phyloP scores from a whole-genome alignment of 2,113 vertebrate species.

The Galeopterus variegatus region DNA sequence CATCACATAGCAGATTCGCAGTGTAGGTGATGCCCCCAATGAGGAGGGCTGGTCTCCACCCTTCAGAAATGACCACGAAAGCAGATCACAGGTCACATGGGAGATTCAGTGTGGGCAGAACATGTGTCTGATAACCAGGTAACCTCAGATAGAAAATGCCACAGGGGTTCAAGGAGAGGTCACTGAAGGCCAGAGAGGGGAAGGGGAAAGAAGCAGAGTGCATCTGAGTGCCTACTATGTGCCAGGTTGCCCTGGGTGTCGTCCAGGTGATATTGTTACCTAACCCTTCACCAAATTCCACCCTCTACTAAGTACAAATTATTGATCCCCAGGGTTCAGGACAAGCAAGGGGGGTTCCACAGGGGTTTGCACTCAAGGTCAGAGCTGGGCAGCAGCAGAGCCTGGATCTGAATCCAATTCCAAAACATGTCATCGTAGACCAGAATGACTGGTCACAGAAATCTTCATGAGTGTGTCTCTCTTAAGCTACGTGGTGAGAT shows the following conservation, averaged over 20 bases:
- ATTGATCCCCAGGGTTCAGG: not conserved
- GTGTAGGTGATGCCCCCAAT: not conserved
- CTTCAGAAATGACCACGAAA: not conserved
- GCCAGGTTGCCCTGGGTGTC: not conserved
- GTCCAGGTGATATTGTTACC: not conserved
- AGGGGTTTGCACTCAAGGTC: not conserved
- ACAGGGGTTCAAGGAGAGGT: not conserved
- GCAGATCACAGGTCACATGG: not conserved
- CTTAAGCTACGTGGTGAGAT: not conserved
- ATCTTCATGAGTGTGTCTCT: accelerated
- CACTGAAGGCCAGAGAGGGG: not conserved
- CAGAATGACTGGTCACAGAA: not conserved
- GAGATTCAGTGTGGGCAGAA: not conserved
- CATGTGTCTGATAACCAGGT: not conserved
- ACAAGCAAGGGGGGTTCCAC: not conserved
- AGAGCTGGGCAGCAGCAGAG: not conserved
- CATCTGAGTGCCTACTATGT: not conserved
- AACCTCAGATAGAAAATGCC: not conserved
- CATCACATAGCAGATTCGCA: accelerated
- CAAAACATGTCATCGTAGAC: not conserved
- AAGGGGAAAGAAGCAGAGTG: not conserved
- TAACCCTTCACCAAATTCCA: too few relatives aligned
- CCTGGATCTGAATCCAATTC: not conserved
- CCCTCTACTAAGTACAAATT: accelerated
- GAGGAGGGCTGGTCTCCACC: not conserved